A percentile compares a stretch with the other conserved stretches of the same genome.
phyloP scores from a whole-genome alignment of 2,888 invertebrate genomes.

The Prenolepis imparis region DNA sequence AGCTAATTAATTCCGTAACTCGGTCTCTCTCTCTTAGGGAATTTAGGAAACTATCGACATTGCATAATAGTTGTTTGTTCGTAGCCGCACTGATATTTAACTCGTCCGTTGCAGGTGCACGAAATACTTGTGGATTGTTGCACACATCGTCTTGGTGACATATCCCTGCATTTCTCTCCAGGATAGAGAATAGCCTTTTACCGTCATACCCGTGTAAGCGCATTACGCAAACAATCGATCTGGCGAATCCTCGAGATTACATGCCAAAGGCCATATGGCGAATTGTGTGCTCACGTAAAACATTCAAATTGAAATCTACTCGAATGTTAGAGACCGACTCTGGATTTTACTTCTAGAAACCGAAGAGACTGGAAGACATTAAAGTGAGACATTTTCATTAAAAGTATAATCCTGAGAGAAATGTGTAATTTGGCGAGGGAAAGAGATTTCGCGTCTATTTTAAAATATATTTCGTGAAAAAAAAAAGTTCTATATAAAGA shows the following conservation, averaged over 20 bases:
- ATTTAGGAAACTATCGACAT: slow-evolving; percentile 46
- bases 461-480: neutral
- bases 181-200: slow-evolving; percentile 6
- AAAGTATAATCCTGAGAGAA: neutral
- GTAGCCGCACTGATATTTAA: slow-evolving; percentile 17
- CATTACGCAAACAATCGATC: slow-evolving; percentile 46
- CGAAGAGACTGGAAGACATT: neutral
- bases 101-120: neutral
- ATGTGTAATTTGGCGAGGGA: neutral
- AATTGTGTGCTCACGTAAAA: neutral
- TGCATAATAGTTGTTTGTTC: slow-evolving; percentile 7
- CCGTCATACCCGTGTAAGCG: neutral
- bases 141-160: neutral
- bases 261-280: slow-evolving; percentile 40
- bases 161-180: neutral
- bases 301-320: slow-evolving; percentile 27
- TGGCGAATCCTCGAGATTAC: slow-evolving; percentile 41
- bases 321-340: neutral
- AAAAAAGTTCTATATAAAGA: neutral
- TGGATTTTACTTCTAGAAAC: too few species aligned
- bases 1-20: slow-evolving; percentile 52
- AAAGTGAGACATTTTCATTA: neutral
- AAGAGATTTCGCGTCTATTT: neutral
- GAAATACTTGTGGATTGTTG: slow-evolving; percentile 3
- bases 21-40: neutral